phyloP scores from a whole-genome alignment of 2,888 invertebrate species.

The Plebejus anna region DNA sequence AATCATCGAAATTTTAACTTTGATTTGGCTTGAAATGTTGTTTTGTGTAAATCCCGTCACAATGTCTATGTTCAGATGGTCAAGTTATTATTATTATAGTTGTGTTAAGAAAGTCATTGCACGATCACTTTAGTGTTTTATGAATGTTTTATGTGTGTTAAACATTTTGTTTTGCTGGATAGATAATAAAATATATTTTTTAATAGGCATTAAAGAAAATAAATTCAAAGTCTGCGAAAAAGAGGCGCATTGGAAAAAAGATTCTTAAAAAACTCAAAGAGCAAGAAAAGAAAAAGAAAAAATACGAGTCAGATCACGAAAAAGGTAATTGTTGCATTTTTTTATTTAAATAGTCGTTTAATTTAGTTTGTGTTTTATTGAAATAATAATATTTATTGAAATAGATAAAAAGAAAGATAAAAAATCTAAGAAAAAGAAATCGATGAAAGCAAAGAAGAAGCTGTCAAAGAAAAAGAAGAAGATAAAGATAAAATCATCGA shows the following conservation, averaged over 20 bases:
- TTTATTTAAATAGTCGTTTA: background rate
- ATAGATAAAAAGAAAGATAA: slow-evolving; percentile 57
- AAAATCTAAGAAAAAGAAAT: slow-evolving; percentile 59
- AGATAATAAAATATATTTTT: no score
- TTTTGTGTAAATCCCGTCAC: no score
- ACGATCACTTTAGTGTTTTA: no score
- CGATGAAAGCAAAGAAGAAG: slow-evolving; percentile 56
- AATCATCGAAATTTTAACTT: no score
- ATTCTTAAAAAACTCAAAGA: slow-evolving; percentile 60
- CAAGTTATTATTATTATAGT: no score
- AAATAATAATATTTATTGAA: background rate
- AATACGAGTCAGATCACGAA: slow-evolving; percentile 47
- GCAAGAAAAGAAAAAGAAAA: slow-evolving; percentile 60
- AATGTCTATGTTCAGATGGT: no score
- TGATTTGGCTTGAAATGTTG: no score
- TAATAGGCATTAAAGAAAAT: slow-evolving; percentile 53
- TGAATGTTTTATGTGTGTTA: no score
- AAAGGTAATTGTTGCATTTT: slow-evolving; percentile 40
- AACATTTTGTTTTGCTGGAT: no score
- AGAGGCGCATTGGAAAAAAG: slow-evolving; percentile 53
- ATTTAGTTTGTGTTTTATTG: background rate
- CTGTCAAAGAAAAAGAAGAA: slow-evolving; percentile 57
- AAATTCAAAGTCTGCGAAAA: slow-evolving; percentile 54
- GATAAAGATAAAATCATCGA: slow-evolving; percentile 48
- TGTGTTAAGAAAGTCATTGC: no score